Percentiles rank a stretch among this genome's conserved stretches.
These are phyloP conservation scores for Falco novaeseelandiae DNA, from an alignment of 2,797 vertebrate genomes.

Conservation along the genomic window DNA sequence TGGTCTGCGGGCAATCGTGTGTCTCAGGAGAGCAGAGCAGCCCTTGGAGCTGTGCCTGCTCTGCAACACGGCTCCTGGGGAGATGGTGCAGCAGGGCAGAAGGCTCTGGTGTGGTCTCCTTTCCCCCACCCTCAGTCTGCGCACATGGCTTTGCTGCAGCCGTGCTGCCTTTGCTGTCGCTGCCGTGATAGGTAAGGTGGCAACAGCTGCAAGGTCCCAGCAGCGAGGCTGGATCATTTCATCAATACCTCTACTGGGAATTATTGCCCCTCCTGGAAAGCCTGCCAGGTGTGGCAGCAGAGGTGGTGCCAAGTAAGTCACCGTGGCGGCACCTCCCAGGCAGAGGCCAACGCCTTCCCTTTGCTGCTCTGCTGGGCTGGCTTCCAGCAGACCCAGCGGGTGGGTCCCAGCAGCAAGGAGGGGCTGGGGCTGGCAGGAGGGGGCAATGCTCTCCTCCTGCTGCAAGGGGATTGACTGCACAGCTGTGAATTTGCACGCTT, in stretches of 20 bases:
- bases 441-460: neutral
- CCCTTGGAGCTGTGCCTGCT: neutral
- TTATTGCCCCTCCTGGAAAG: neutral
- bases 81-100: neutral
- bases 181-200: rapidly evolving
- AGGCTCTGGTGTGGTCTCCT: no score
- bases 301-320: neutral
- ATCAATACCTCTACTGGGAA: neutral
- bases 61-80: no score
- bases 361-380: neutral
- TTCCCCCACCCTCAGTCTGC: neutral
- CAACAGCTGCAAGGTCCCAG: neutral
- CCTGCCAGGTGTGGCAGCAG: rapidly evolving
- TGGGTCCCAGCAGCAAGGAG: rapidly evolving
- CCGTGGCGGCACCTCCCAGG: neutral
- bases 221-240: neutral
- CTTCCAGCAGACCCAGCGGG: rapidly evolving
- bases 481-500: neutral
- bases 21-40: neutral
- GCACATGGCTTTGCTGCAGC: neutral
- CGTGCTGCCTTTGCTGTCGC: neutral
- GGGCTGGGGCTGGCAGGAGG: neutral
- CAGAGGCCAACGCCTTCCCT: rapidly evolving
- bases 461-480: rapidly evolving
- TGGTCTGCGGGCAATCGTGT: rapidly evolving